Evolutionary conservation across 2,113 vertebrate species (phyloP).

Genomic region (Odobenus rosmarus): DNA sequence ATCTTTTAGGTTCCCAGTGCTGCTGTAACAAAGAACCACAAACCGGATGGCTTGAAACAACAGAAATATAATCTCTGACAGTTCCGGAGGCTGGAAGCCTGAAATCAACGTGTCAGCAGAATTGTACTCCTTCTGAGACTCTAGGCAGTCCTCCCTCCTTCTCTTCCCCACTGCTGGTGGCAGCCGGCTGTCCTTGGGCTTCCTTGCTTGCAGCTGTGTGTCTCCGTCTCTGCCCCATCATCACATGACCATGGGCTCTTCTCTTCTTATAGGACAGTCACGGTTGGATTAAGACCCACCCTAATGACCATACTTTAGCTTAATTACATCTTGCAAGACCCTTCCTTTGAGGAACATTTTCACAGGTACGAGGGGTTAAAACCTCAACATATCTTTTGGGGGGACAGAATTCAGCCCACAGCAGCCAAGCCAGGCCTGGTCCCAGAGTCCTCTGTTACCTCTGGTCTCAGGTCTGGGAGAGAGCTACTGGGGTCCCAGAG

Average conservation of each 20-base stretch:
- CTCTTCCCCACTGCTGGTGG: not conserved
- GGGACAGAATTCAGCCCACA: not conserved
- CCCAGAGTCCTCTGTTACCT: not conserved
- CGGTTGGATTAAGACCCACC: not conserved
- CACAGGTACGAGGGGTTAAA: not conserved
- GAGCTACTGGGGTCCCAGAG: rapidly evolving
- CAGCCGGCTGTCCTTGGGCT: rapidly evolving
- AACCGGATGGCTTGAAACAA: not conserved
- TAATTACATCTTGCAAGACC: not conserved
- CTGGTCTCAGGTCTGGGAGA: not conserved
- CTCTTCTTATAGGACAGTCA: not conserved
- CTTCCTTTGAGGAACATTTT: not conserved
- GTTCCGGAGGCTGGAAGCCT: not conserved
- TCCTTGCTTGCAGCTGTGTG: rapidly evolving
- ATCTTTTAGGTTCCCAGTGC: not conserved
- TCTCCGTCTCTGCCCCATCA: not conserved
- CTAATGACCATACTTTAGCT: not conserved
- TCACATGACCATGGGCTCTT: not conserved
- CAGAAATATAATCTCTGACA: rapidly evolving
- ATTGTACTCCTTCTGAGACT: rapidly evolving
- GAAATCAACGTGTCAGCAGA: not conserved
- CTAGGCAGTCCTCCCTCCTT: rapidly evolving
- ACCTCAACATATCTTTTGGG: rapidly evolving
- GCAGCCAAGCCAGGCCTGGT: not conserved
- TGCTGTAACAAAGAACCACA: not conserved